phyloP scores from a whole-genome alignment of 1,140 invertebrate genomes.

The Lepidotrigona ventralis region DNA sequence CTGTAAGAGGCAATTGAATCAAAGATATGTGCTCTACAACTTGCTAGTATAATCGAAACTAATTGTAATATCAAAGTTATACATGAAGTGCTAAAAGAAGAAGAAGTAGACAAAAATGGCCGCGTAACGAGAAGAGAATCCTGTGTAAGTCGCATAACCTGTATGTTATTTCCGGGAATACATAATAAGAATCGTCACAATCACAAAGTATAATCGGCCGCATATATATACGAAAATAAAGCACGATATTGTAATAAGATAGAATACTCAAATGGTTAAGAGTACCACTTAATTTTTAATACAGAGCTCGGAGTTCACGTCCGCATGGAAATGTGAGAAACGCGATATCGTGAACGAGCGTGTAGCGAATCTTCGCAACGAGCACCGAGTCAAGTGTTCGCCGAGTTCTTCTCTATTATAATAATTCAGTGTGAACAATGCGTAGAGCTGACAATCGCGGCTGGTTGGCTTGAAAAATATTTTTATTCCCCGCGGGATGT shows the following conservation, averaged over 20 bases:
- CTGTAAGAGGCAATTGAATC: background rate
- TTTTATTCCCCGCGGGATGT: background rate
- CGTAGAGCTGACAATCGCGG: background rate
- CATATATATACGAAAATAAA: background rate
- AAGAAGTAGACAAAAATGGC: too few species aligned
- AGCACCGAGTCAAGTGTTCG: background rate
- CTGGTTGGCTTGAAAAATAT: conserved; percentile 16
- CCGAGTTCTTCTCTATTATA: background rate
- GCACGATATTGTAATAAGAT: background rate
- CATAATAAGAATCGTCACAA: background rate
- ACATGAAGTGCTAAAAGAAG: background rate
- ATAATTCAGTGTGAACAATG: conserved; percentile 27
- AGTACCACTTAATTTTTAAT: conserved; percentile 8
- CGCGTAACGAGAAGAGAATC: background rate
- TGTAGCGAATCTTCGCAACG: background rate
- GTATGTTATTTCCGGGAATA: background rate
- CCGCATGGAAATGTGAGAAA: background rate
- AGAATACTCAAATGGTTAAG: background rate
- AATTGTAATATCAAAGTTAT: conserved; percentile 8
- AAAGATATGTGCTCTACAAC: background rate
- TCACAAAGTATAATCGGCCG: background rate
- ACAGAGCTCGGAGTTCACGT: background rate
- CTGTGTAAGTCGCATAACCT: background rate
- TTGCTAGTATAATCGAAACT: background rate
- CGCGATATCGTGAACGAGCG: background rate